Evolutionary conservation across 2,113 vertebrate species (phyloP).

Genomic region (Callionymus lyra): DNA sequence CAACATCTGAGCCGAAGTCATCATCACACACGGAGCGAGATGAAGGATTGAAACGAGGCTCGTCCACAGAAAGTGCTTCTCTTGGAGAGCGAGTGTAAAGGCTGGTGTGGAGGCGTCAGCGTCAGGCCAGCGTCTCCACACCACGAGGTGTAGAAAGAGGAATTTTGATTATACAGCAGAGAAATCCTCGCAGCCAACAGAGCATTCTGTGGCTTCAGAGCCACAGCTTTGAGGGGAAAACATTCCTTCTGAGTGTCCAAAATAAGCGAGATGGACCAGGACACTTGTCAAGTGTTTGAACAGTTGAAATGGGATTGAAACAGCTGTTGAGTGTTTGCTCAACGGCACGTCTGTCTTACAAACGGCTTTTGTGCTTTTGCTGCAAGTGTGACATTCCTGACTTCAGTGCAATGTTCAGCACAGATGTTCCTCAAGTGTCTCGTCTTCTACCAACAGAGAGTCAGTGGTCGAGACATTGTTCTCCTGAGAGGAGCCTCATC

Average conservation of each 20-base stretch:
- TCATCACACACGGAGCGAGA: too few relatives aligned
- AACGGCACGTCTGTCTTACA: conserved; percentile 24
- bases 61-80: too few relatives aligned
- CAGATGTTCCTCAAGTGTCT: too few relatives aligned
- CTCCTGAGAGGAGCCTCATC: too few relatives aligned
- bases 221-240: conserved; percentile 22
- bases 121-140: conserved; percentile 17
- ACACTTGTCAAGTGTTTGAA: conserved; percentile 40
- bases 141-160: conserved; percentile 41
- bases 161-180: conserved; percentile 48
- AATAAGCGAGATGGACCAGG: conserved; percentile 20
- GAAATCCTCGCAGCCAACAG: conserved; percentile 30
- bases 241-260: conserved; percentile 21
- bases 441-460: too few relatives aligned
- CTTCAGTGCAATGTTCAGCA: conserved; percentile 30
- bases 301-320: conserved; percentile 41
- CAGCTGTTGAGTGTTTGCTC: conserved; percentile 32
- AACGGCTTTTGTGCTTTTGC: conserved; percentile 33
- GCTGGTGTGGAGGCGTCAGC: conserved; percentile 29
- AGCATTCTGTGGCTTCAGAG: conserved; percentile 50
- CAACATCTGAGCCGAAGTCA: too few relatives aligned
- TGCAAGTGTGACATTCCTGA: conserved; percentile 56
- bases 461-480: too few relatives aligned
- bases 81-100: too few relatives aligned
- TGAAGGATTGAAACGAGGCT: too few relatives aligned